Evolutionary conservation across 2,888 invertebrate genomes (phyloP).

Genomic region (Listrodromus nycthemerus): DNA sequence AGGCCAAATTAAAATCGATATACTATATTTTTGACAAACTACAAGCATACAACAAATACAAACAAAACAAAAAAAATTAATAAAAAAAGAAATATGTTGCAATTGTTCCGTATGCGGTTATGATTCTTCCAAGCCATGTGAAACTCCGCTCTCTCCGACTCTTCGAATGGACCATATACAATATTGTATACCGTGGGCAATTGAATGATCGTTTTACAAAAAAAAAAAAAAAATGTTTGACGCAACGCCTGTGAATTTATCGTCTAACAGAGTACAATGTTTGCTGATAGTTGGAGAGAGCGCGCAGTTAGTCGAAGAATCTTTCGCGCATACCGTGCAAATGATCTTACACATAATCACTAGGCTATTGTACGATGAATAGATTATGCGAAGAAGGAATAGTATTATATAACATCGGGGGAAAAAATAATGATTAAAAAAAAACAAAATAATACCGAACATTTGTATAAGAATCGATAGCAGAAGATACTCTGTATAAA

Average conservation of each 20-base stretch:
- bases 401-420: slow-evolving; percentile 60
- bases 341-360: slow-evolving; percentile 81
- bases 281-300: slow-evolving; percentile 8
- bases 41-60: slow-evolving; percentile 72
- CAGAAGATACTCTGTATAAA: slow-evolving; percentile 40
- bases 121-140: slow-evolving; percentile 70
- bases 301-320: slow-evolving; percentile 67
- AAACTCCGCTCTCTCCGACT: not conserved
- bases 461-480: slow-evolving; percentile 56
- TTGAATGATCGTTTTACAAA: slow-evolving; percentile 13
- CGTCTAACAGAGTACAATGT: not conserved
- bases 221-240: slow-evolving; percentile 17
- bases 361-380: slow-evolving; percentile 74
- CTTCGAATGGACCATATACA: not conserved
- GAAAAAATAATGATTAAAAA: slow-evolving; percentile 41
- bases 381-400: slow-evolving; percentile 61
- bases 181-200: slow-evolving; percentile 8
- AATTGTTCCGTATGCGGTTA: slow-evolving; percentile 76
- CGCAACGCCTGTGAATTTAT: slow-evolving; percentile 39
- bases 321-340: slow-evolving; percentile 73
- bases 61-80: slow-evolving; percentile 79
- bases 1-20: slow-evolving; percentile 78
- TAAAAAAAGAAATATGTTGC: slow-evolving; percentile 77
- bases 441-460: slow-evolving; percentile 69
- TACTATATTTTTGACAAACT: slow-evolving; percentile 71